phyloP scores from a whole-genome alignment of 1,140 invertebrate species.

The Zaprionus inermis region DNA sequence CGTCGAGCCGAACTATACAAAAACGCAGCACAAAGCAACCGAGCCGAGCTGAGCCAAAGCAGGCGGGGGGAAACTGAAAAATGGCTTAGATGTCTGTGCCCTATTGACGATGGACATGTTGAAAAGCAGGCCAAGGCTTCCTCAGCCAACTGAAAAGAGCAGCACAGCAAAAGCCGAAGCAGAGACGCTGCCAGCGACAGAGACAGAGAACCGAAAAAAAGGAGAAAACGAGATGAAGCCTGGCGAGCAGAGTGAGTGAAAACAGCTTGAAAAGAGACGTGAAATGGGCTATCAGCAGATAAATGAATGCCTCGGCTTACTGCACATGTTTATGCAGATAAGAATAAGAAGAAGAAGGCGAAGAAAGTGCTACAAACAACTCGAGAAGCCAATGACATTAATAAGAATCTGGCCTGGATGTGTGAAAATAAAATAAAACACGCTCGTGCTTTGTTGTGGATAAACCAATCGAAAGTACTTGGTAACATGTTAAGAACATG shows the following conservation, averaged over 20 bases:
- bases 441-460: not conserved
- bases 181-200: no score
- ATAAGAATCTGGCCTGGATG: constrained; percentile 1
- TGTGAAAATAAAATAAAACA: constrained; percentile 9
- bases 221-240: not conserved
- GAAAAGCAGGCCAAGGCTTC: constrained; percentile 45
- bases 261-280: constrained; percentile 19
- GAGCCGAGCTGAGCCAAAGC: constrained; percentile 4
- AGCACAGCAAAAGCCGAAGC: constrained; percentile 5
- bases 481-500: no score
- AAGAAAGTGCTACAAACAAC: constrained; percentile 7
- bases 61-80: constrained; percentile 9
- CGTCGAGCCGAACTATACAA: constrained; percentile 30
- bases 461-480: not conserved
- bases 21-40: constrained; percentile 37
- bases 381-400: constrained; percentile 23
- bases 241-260: not conserved
- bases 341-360: not conserved
- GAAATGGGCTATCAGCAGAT: constrained; percentile 21
- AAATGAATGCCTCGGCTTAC: constrained; percentile 23
- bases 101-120: constrained; percentile 51
- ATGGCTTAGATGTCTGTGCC: constrained; percentile 29
- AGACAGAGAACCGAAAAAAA: not conserved
- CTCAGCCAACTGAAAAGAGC: no score
- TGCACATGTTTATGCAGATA: constrained; percentile 13